Base-by-base conservation (phyloP, 2,888 invertebrate genomes). In the Amitus sp. region DNA sequence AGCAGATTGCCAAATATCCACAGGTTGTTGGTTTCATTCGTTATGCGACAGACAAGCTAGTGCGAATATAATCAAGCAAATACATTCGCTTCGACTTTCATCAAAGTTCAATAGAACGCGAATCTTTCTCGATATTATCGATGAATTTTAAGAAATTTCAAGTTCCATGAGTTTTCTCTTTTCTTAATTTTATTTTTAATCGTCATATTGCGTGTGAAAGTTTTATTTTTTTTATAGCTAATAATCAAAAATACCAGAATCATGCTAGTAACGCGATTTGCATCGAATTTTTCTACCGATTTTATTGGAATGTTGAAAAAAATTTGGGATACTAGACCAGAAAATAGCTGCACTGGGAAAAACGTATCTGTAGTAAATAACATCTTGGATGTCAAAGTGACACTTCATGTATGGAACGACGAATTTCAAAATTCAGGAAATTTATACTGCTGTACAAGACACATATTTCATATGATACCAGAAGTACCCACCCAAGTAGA, bases 1-100 rank as follows among this genome's bases (percentile, higher is more conserved):
- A 77, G 68, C 75, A 72, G 73, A 74, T 76, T 77, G 72, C 73
- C 78, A 78, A 78, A 78, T 78, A 78, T 78, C 78, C 77, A 78
- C 78, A 78, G 77, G 77, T 78, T 78, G 77, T 77, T 77, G 76
- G 72, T 78, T 77, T 73, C 72, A 56, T 62, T 62, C 65, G 62
- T 67, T 72, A 59, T 66, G 64, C 68, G 67, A 55, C 59, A 59
- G 43, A 23, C 40, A 54, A 39, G 54, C 49, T 23, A 40, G 53
- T 46, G 46, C 18, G 59, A 50, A 54, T 52, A 48, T 48, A 48
- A 59, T 54, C 37, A 20, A 48, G 47, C 47, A 37, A 47, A 51
- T 57, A 33, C 33, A 27, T 47, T 47, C 50, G 27, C 47, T 7
- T 27, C 28, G 28, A 51, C 40, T 51, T 57, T 27, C 47, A 50